A percentile compares a stretch with the other conserved stretches of the same genome.
Conservation (phyloP, 2,888 invertebrate species). For the Chloroclystis v-ata region DNA sequence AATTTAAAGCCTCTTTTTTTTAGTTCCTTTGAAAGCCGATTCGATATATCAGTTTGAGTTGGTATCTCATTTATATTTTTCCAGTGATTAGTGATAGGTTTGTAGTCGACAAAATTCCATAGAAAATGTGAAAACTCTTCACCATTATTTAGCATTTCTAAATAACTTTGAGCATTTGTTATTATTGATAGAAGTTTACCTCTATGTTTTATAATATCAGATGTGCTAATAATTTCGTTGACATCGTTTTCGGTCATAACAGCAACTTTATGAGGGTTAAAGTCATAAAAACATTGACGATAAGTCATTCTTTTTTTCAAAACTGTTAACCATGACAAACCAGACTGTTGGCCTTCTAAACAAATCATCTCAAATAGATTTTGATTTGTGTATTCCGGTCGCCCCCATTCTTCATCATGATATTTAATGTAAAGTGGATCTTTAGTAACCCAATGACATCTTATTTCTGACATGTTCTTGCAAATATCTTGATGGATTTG, state of each 20-base stretch:
- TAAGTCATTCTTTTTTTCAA: slow-evolving; percentile 62
- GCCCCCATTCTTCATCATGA: slow-evolving; percentile 69
- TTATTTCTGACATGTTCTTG: slow-evolving; percentile 8
- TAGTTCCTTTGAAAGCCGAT: slow-evolving; percentile 49
- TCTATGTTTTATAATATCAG: slow-evolving; percentile 54
- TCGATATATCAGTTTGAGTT: slow-evolving; percentile 44
- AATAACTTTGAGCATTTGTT: slow-evolving; percentile 52
- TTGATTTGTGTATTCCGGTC: slow-evolving; percentile 45
- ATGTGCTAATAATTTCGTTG: slow-evolving; percentile 33
- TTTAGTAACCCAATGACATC: slow-evolving; percentile 58
- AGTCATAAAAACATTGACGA: slow-evolving; percentile 46
- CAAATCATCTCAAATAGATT: slow-evolving; percentile 65
- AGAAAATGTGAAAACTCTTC: slow-evolving; percentile 56
- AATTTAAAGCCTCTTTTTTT: slow-evolving; percentile 60
- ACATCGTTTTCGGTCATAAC: slow-evolving; percentile 42
- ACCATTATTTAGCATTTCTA: slow-evolving; percentile 49
- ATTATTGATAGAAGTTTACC: slow-evolving; percentile 60
- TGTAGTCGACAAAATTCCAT: slow-evolving; percentile 57
- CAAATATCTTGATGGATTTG: not conserved
- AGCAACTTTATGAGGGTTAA: slow-evolving; percentile 50
- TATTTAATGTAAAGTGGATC: slow-evolving; percentile 59
- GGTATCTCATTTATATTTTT: slow-evolving; percentile 45
- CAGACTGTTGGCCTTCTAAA: slow-evolving; percentile 70
- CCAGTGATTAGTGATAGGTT: slow-evolving; percentile 55
- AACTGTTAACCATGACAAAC: slow-evolving; percentile 65